Conservation (phyloP, 2,113 vertebrate genomes). For the Tachycineta bicolor region DNA sequence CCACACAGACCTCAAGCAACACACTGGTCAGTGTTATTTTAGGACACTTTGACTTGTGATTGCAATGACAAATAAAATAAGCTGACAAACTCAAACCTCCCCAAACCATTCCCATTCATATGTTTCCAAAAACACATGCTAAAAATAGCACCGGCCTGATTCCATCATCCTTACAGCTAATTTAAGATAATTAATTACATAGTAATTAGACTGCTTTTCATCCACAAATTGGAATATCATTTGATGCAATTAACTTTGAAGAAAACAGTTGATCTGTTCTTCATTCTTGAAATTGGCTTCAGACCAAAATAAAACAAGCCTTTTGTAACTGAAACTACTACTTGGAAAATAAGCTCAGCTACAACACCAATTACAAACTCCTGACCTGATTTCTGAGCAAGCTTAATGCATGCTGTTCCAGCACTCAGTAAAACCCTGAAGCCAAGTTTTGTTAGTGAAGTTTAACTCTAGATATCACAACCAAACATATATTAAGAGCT, state of each 20-base stretch:
- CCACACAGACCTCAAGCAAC: background rate
- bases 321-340: background rate
- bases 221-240: constrained; percentile 1
- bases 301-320: constrained; percentile 18
- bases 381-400: background rate
- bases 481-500: background rate
- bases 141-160: background rate
- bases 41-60: background rate
- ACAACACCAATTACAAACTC: background rate
- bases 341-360: constrained; percentile 3
- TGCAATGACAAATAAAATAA: background rate
- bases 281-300: constrained; percentile 7
- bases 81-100: background rate
- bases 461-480: background rate
- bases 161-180: constrained; percentile 3
- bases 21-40: background rate
- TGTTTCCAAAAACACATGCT: background rate
- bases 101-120: background rate
- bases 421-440: background rate
- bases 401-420: background rate
- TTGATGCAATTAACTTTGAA: constrained; percentile 34
- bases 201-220: constrained; percentile 29
- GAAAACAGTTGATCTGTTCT: constrained; percentile 10
- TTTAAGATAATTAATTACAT: constrained; percentile 18
- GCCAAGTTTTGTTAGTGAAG: background rate